Evolutionary conservation across 2,888 invertebrate genomes (phyloP).

Genomic region (Acholoe squamosa): DNA sequence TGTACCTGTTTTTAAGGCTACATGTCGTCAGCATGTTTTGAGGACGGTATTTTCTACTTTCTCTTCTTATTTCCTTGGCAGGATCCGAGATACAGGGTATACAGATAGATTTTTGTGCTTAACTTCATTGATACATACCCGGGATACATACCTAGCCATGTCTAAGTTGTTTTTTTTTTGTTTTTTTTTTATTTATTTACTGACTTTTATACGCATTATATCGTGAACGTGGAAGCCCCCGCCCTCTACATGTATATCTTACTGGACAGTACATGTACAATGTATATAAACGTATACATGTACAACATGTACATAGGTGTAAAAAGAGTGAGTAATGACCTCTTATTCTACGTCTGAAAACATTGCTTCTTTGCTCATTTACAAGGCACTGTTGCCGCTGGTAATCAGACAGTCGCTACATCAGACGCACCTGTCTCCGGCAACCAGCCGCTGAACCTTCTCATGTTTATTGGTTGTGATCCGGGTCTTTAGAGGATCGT

Average conservation of each 20-base stretch:
- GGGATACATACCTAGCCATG: too few species aligned
- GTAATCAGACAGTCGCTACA: neutral
- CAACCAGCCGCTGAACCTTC: constrained; percentile 21
- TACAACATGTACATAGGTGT: neutral
- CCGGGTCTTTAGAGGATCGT: constrained; percentile 48
- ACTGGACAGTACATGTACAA: neutral
- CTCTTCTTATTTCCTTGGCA: too few species aligned
- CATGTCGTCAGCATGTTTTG: too few species aligned
- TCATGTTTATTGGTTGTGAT: constrained; percentile 59
- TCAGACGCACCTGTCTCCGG: neutral
- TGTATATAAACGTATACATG: neutral
- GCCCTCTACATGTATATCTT: neutral
- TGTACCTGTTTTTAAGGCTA: too few species aligned
- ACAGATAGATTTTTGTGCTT: too few species aligned
- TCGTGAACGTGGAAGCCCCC: too few species aligned
- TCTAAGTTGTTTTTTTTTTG: too few species aligned
- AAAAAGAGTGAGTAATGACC: neutral
- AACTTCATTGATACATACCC: too few species aligned
- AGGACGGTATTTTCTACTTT: too few species aligned
- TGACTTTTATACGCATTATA: too few species aligned
- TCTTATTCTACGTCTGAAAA: neutral
- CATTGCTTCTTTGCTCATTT: neutral
- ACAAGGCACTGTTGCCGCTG: neutral
- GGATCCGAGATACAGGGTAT: too few species aligned
- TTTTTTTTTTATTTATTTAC: too few species aligned